Evolutionary conservation across 2,888 invertebrate species (phyloP), one percentile per base, ranked within the genome.

Genomic region (Helobdella robusta): DNA sequence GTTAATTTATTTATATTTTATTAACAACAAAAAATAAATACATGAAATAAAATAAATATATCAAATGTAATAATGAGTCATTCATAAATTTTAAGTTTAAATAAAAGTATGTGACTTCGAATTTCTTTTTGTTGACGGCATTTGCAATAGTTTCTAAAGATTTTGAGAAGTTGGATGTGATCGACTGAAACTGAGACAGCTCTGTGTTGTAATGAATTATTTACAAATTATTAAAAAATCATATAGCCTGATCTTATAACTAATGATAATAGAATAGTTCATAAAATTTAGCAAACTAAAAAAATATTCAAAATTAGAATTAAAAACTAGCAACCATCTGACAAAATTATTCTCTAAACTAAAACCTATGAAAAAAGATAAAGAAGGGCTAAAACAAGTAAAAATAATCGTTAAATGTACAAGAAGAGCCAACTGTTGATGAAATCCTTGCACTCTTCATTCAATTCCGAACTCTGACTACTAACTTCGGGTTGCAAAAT

Each of bases 71-170:
- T n/a, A n/a, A n/a, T n/a, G n/a, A n/a, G n/a, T n/a, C n/a, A n/a
- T n/a, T n/a, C n/a, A n/a, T n/a, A n/a, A n/a, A n/a, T n/a, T n/a
- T n/a, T n/a, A n/a, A n/a, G n/a, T n/a, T n/a, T n/a, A n/a, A 61
- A 2, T 50, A 11, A 34, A n/a, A 65, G 25, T 8, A 59, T 59
- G 64, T 65, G 72, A 80, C 81, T 73, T 87, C 86, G 83, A 93
- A 86, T 81, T 92, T 93, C 77, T 91, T 89, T 73, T 85, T 87
- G 75, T 93, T 92, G 0, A 94, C 92, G 77, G 89, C 87, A 71
- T 85, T 85, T 0, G 89, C 86, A 63, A 91, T 84, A 69, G 85
- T 84, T 73, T 87, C 87, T 5, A 89, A 82, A 69, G 89, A 84
- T 59, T 84, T 83, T 68, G 91, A 84, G 74, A 93, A 87, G 40